Base-by-base conservation (phyloP, 2,113 vertebrate genomes). In the Oncorhynchus clarkii region DNA sequence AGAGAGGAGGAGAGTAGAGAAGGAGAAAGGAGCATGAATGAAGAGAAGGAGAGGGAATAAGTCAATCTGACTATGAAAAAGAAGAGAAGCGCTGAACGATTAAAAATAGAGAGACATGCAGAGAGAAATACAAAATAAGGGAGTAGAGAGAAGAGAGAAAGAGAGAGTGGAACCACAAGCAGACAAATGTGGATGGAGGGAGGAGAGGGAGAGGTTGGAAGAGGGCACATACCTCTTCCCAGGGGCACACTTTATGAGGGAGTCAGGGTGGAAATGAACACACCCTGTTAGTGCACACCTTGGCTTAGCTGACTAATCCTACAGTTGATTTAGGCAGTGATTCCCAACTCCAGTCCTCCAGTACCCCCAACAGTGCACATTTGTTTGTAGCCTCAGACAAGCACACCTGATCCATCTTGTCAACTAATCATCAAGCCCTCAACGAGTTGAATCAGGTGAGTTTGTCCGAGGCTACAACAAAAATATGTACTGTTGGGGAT, bases 401-500 rank as follows among this genome's bases (percentile, higher is more conserved):
- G 39, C 39, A 39, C 39, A 39, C 39, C 39, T 39, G 39, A 39
- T 39, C 39, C 39, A 39, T 9, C 39, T 39, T 39, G 39, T 39
- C 39, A 39, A 39, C 39, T 9, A 9, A 39, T 39, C 39, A 39
- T 39, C 39, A 39, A 39, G 39, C 39, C 7, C 39, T 39, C 39
- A 39, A 39, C 8, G 7, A 39, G 39, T 39, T 39, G 39, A 39
- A 39, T 39, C 39, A 9, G 39, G 8, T 39, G 39, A 39, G 39
- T 39, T 39, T 39, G 39, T 39, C 39, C 2, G 8, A 39, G 39
- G 39, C 39, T 39, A 9, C 39, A 39, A 39, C 39, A 39, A 39
- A 39, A 39, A 39, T 39, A 8, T 39, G 83, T 88, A 90, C 91
- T 91, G 89, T 89, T 92, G 87, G 86, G 86, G 80, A 87, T 86